Conservation (phyloP, 2,113 vertebrate species). For the Trichechus manatus region DNA sequence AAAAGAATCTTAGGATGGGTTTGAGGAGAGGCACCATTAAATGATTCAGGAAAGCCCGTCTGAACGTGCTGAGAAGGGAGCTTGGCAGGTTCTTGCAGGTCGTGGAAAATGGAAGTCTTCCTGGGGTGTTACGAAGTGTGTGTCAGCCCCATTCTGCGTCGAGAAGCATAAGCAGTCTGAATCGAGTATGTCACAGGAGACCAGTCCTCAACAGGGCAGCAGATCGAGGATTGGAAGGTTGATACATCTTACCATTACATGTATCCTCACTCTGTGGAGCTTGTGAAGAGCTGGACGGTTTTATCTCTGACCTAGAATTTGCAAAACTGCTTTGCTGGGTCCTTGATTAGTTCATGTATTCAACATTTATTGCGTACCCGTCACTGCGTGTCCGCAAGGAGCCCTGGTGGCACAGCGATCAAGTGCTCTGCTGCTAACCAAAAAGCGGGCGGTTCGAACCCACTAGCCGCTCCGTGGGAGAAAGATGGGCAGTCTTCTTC, state of each 20-base stretch:
- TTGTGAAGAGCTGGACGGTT: conserved; percentile 3
- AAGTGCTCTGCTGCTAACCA: too few relatives aligned
- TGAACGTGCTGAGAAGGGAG: background rate
- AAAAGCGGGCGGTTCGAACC: too few relatives aligned
- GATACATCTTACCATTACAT: background rate
- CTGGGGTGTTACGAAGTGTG: background rate
- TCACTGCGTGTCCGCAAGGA: background rate
- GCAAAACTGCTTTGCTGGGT: background rate
- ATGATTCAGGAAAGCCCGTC: background rate
- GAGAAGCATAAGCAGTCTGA: background rate
- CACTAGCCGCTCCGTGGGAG: too few relatives aligned
- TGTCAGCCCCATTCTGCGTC: background rate
- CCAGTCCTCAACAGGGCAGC: background rate
- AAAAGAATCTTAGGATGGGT: background rate
- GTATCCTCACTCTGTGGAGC: background rate
- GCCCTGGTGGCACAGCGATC: too few relatives aligned
- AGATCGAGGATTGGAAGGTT: background rate
- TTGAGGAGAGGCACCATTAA: background rate
- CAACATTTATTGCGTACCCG: background rate
- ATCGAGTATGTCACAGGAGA: background rate
- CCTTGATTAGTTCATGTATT: conserved; percentile 13
- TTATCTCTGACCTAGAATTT: background rate
- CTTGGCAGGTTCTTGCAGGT: background rate
- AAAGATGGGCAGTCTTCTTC: too few relatives aligned
- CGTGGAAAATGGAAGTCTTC: background rate